Conservation (phyloP, 2,113 vertebrate genomes). For the Coregonus clupeaformis region DNA sequence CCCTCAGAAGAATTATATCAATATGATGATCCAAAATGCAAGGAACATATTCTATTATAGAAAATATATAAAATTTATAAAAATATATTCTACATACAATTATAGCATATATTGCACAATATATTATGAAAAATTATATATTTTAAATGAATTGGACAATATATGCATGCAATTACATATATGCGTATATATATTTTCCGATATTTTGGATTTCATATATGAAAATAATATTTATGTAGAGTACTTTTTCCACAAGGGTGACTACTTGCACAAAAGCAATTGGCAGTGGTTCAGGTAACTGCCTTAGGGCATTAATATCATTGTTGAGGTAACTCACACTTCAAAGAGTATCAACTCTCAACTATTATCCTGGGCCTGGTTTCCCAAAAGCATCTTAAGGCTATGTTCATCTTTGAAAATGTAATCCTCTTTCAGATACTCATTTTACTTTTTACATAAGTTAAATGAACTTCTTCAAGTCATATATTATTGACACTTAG, state of each 20-base stretch:
- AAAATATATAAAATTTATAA: background rate
- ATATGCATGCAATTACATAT: conserved; percentile 60
- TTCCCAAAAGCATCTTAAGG: too few species aligned
- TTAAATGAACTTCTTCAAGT: too few species aligned
- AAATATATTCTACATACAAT: conserved; percentile 53
- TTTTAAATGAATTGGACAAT: conserved; percentile 64
- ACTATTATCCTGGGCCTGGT: too few species aligned
- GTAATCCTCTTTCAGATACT: too few species aligned
- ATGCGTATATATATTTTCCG: conserved; percentile 45
- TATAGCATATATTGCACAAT: conserved; percentile 62
- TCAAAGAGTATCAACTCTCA: background rate
- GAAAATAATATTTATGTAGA: conserved; percentile 29
- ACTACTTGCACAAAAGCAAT: conserved; percentile 4
- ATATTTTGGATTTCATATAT: conserved; percentile 49
- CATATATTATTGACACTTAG: too few species aligned
- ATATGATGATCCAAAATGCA: conserved; percentile 42
- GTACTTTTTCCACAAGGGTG: conserved; percentile 4
- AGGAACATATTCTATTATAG: conserved; percentile 46
- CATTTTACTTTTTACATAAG: too few species aligned
- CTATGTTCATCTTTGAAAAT: too few species aligned
- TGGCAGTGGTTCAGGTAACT: background rate
- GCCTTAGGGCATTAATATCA: background rate
- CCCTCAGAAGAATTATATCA: background rate
- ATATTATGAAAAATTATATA: conserved; percentile 59
- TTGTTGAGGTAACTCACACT: background rate